A percentile compares a stretch with the other conserved stretches of the same genome.
Conservation (phyloP, 1,140 invertebrate species). For the Sycobia sp. region DNA sequence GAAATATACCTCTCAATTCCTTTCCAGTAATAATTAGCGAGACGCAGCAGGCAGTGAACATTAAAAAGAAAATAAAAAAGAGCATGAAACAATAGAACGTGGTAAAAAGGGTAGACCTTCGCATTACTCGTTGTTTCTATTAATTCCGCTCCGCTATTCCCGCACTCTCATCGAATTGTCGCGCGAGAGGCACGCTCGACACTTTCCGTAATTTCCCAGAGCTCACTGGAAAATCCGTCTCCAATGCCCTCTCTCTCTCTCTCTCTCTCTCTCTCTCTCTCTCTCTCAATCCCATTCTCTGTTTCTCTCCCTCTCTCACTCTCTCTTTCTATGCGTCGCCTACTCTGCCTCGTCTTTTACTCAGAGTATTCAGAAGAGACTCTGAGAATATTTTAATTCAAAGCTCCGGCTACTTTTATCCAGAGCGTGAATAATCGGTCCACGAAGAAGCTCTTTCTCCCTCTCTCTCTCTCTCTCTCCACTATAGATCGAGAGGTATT, state of each 20-base stretch:
- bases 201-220: constrained; percentile 4
- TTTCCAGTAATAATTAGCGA: neutral
- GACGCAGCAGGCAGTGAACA: neutral
- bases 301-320: too few species aligned
- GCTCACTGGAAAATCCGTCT: neutral
- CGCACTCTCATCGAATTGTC: constrained; percentile 2
- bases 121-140: constrained; percentile 16
- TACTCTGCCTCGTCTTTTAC: neutral
- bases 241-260: too few species aligned
- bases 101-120: too few species aligned
- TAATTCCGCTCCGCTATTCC: neutral
- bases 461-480: neutral
- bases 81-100: too few species aligned
- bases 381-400: constrained; percentile 28
- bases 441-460: neutral
- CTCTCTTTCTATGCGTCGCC: too few species aligned
- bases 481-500: constrained; percentile 22
- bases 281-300: too few species aligned
- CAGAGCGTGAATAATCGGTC: constrained; percentile 5
- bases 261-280: too few species aligned
- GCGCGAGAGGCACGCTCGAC: neutral
- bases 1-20: neutral
- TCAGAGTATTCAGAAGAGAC: constrained; percentile 4
- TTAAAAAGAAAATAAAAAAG: neutral
- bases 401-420: constrained; percentile 17